Evolutionary conservation across 2,797 vertebrate species (phyloP).

Genomic region (Tolypeutes matacus): DNA sequence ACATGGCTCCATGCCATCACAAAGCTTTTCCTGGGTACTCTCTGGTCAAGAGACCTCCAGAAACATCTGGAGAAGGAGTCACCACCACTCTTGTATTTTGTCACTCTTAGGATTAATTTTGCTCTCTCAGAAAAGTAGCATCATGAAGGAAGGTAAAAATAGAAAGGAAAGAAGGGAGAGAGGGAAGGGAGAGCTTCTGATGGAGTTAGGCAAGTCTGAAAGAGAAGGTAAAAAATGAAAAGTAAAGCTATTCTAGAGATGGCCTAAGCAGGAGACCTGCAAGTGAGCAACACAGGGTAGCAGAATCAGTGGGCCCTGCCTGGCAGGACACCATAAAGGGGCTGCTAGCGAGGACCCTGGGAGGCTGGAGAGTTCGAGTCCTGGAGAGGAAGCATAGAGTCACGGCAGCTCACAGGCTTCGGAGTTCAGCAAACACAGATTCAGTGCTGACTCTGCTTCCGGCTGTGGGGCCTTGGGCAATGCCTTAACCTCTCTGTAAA

Average conservation of each 20-base stretch:
- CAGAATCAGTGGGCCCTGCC: fast-evolving
- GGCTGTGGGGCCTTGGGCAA: neutral
- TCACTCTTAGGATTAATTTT: neutral
- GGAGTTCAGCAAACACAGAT: neutral
- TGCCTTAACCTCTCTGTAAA: neutral
- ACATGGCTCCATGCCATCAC: no score
- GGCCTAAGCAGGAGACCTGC: neutral
- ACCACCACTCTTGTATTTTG: neutral
- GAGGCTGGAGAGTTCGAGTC: no score
- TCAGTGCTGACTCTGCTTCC: neutral
- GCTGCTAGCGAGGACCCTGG: no score
- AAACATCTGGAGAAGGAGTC: neutral
- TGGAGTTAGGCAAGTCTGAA: neutral
- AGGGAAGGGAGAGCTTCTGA: neutral
- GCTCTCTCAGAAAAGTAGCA: neutral
- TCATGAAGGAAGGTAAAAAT: neutral
- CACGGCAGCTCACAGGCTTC: fast-evolving
- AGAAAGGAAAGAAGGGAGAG: neutral
- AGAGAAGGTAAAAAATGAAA: neutral
- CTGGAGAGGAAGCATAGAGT: neutral
- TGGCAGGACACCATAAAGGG: fast-evolving
- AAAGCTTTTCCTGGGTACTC: no score
- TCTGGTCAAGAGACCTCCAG: no score
- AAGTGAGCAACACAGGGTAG: fast-evolving
- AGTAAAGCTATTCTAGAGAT: fast-evolving